phyloP scores from a whole-genome alignment of 2,797 vertebrate genomes.

The Microctenopoma stevenorrisi region DNA sequence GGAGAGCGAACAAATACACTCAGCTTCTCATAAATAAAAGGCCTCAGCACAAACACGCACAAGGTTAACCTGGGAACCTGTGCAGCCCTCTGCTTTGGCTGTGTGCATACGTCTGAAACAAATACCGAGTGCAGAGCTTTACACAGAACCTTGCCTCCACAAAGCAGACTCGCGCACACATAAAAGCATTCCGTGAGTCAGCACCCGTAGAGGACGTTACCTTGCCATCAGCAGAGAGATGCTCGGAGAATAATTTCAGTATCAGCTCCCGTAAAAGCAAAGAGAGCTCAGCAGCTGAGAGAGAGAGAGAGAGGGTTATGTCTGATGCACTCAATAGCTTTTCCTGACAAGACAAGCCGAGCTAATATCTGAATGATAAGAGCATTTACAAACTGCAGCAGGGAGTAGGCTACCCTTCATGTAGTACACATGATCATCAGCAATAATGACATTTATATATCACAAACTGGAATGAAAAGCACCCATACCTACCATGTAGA shows the following conservation, averaged over 20 bases:
- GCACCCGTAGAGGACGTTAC: constrained; percentile 60
- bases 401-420: background rate
- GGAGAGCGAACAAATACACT: background rate
- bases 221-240: constrained; percentile 87
- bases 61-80: background rate
- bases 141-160: background rate
- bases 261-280: constrained; percentile 82
- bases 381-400: background rate
- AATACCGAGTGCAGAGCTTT: background rate
- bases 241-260: constrained; percentile 84
- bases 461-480: background rate
- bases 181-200: background rate
- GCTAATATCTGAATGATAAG: background rate
- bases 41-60: background rate
- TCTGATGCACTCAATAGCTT: background rate
- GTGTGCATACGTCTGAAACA: background rate
- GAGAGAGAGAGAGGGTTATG: constrained; percentile 7
- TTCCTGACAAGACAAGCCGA: background rate
- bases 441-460: too few relatives aligned
- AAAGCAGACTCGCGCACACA: constrained; percentile 12
- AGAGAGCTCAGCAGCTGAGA: constrained; percentile 80
- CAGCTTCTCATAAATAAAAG: background rate
- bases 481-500: too few relatives aligned
- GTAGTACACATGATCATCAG: background rate
- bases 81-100: background rate